Evolutionary conservation across 2,888 invertebrate genomes (phyloP), one percentile per base, ranked within the genome.

Genomic region (Heliconius aoede): DNA sequence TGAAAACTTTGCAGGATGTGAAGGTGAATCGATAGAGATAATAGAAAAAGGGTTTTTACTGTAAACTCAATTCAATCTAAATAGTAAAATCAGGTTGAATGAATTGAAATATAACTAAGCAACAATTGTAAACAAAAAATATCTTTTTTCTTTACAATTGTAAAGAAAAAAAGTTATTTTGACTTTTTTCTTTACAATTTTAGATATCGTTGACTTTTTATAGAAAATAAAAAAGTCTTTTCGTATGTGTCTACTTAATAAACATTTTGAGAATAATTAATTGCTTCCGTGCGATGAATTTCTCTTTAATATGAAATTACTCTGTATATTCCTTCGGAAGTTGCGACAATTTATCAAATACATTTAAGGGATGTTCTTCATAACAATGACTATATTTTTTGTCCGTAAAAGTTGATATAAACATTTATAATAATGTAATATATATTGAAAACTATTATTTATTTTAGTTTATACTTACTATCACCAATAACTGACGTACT

Each of bases 1-100:
- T 68, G 68, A 68, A 68, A 68, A 51, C 68, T 68, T 68, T 51
- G 51, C 40, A 51, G 51, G 28, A 68, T 28, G 51, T 51, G 51
- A 68, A 68, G 13, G 68, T 30, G 21, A 51, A 46, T 26, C 28
- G 18, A 28, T 51, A 32, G 21, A 64, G 30, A 7, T n/a, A 30
- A 30, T 32, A 64, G 15, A 68, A 51, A 51, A 68, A 28, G 21
- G 11, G 30, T 51, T 68, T 26, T 8, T 24, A 36, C 24, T 7
- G 2, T 7, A 62, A n/a, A n/a, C n/a, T n/a, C n/a, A n/a, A n/a
- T n/a, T n/a, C n/a, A n/a, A n/a, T 24, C 1, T 64, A 9, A n/a
- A 24, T 64, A 65, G n/a, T 8, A n/a, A 36, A 65, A 15, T 36
- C 36, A 40, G 36, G 8, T 24, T 3, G 1, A 15, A 36, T 24